Conservation (phyloP, 2,113 vertebrate genomes). For the Spea multiplicata region DNA sequence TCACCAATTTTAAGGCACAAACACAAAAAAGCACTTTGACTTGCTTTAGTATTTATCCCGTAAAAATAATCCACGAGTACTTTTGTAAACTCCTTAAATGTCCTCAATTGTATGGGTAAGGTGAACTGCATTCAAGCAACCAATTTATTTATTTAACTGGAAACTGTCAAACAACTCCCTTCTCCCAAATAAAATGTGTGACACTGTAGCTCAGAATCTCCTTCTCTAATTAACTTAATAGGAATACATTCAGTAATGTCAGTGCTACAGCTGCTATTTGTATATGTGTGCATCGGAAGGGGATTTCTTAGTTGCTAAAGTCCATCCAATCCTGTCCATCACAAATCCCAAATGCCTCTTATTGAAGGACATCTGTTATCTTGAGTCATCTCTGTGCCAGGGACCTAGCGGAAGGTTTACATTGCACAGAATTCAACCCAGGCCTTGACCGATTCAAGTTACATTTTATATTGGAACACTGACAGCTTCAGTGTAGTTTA, state of each 20-base stretch:
- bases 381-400: slow-evolving; percentile 46
- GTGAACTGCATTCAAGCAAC: too few species aligned
- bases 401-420: slow-evolving; percentile 47
- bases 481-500: slow-evolving; percentile 17
- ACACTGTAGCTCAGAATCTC: background rate
- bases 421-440: slow-evolving; percentile 50
- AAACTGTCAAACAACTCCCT: too few species aligned
- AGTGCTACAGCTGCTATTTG: slow-evolving; percentile 43
- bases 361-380: slow-evolving; percentile 49
- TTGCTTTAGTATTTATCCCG: too few species aligned
- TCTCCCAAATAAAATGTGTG: too few species aligned
- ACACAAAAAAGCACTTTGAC: too few species aligned
- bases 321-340: slow-evolving; percentile 4
- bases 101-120: too few species aligned
- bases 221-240: background rate
- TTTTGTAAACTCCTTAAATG: too few species aligned
- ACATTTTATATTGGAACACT: slow-evolving; percentile 43
- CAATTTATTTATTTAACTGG: too few species aligned
- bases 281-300: background rate
- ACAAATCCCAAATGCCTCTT: slow-evolving; percentile 35
- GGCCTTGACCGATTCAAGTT: slow-evolving; percentile 47
- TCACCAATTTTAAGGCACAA: too few species aligned
- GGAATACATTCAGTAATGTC: background rate
- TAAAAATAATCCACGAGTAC: too few species aligned
- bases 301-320: slow-evolving; percentile 45